Base-by-base conservation (phyloP, 2,888 invertebrate species). In the Chloroclysta siterata region DNA sequence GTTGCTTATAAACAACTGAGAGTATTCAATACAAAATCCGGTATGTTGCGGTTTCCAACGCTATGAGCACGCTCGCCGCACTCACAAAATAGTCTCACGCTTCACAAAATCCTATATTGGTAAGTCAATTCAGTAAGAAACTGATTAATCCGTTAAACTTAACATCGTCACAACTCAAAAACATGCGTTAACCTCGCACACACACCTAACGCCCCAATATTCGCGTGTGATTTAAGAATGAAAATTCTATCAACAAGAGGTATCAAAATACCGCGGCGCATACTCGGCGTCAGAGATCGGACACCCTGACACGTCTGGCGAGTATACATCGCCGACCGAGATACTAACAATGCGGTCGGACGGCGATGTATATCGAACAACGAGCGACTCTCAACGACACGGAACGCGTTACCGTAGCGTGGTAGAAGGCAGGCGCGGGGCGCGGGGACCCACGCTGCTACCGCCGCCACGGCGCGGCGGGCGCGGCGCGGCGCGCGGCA, bases 321-420 rank as follows among this genome's bases (percentile, higher is more conserved):
- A 75, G 74, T 69, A 75, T 83, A 79, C 84, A 88, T 80, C 74
- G 83, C 82, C 70, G 78, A 71, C 55, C 68, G 68, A 60, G 61
- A 64, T 70, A 60, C 65, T 61, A 60, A 57, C 63, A 51, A 60
- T 65, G 70, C 62, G 70, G 70, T 72, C 71, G 57, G 68, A 78
- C 81, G 72, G 83, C 89, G 77, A 80, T 89, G 89, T 85, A 88
- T 71, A 75, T 66, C 80, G 82, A 78, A 75, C 82, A 72, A 73
- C 73, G 84, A 76, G 84, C 81, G 81, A 80, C 84, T 84, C 85
- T 88, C 88, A 85, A 84, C 84, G 78, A 78, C 72, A 78, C 74
- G 74, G 79, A 82, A 77, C 85, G 90, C 90, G 90, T 89, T 82
- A 84, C 82, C 80, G 79, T 79, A 77, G 75, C 85, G 81, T 83